These are phyloP conservation scores for Cephus pygmeus DNA, from an alignment of 2,888 invertebrate species.

Conservation along the genomic window DNA sequence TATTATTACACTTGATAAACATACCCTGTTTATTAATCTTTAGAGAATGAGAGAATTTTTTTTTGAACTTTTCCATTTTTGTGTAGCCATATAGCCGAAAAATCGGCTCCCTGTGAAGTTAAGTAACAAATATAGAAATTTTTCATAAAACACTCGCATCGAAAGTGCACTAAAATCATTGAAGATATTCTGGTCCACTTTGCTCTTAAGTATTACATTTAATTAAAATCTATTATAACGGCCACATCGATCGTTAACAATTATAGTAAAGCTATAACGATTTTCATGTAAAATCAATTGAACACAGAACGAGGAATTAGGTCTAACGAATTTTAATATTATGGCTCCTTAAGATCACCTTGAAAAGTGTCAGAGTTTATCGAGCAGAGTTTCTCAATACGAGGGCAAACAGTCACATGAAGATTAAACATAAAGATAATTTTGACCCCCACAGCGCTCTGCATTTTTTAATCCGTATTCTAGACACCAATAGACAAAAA, in stretches of 20 bases:
- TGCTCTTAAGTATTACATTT: too few relatives aligned
- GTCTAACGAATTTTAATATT: neutral
- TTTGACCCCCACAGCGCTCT: neutral
- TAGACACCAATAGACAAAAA: neutral
- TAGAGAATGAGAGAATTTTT: neutral
- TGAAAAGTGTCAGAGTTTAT: constrained; percentile 26
- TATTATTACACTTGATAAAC: neutral
- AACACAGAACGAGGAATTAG: neutral
- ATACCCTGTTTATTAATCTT: neutral
- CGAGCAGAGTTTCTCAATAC: constrained; percentile 22
- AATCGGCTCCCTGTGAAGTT: too few relatives aligned
- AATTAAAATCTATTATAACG: too few relatives aligned
- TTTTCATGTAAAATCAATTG: neutral
- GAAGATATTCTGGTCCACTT: neutral
- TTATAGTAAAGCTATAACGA: neutral
- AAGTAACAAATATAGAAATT: too few relatives aligned
- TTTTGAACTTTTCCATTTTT: neutral
- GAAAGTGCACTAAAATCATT: neutral
- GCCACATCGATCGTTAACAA: too few relatives aligned
- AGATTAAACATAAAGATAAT: constrained; percentile 7
- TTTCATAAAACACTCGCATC: neutral
- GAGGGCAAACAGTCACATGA: neutral
- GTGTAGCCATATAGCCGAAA: too few relatives aligned
- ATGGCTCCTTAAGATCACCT: neutral
- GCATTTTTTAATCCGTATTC: neutral